Percentiles rank a stretch among this genome's conserved stretches.
phyloP scores from a whole-genome alignment of 53 echinoderm and acorn worm species.

The Luidia sarsii region DNA sequence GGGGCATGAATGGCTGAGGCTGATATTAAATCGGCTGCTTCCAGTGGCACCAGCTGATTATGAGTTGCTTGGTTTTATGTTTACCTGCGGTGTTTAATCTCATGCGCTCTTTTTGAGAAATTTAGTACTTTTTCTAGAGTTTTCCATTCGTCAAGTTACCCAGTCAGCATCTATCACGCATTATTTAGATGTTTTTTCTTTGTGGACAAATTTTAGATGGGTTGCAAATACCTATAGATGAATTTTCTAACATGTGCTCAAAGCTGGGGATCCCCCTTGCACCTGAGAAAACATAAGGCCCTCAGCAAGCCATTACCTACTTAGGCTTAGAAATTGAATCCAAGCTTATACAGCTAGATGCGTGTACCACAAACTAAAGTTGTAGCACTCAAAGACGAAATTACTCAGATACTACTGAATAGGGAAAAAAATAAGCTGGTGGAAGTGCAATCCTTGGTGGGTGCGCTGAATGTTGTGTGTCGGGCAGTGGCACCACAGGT shows the following conservation, averaged over 20 bases:
- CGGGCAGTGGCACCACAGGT: constrained; percentile 14
- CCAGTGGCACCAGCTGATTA: not conserved
- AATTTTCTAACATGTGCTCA: not conserved
- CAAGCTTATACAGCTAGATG: not conserved
- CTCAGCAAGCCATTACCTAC: not conserved
- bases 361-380: not conserved
- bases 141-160: not conserved
- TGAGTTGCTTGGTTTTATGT: not conserved
- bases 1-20: constrained; percentile 45
- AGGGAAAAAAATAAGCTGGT: not conserved
- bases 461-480: constrained; percentile 15
- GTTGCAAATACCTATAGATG: not conserved
- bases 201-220: not conserved
- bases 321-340: constrained; percentile 17
- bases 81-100: not conserved
- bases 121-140: constrained; percentile 20
- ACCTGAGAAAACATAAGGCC: constrained; percentile 5
- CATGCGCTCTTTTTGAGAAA: constrained; percentile 1
- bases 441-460: not conserved
- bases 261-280: not conserved
- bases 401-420: not conserved
- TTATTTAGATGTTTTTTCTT: not conserved
- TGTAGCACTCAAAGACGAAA: not conserved
- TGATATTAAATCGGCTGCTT: constrained; percentile 40
- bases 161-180: not conserved